Base-by-base conservation (phyloP, 2,888 invertebrate species). In the Dryocosmus kuriphilus region DNA sequence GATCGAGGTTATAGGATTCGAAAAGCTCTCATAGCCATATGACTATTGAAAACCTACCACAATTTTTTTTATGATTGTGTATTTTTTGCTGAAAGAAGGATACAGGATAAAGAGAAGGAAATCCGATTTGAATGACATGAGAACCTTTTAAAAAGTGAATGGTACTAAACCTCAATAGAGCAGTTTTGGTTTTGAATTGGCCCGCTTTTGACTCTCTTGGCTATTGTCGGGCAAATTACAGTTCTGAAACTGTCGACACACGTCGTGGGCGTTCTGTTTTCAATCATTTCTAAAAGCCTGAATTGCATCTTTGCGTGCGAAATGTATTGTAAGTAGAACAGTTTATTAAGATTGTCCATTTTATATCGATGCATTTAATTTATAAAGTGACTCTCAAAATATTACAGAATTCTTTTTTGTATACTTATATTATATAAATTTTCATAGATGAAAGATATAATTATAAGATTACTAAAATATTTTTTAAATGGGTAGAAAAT, bases 171-270 rank as follows among this genome's bases (percentile, higher is more conserved):
- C 85, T 85, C 85, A 85, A 84, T 83, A 81, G 83, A 83, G 78
- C 75, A 82, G 82, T 87, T 89, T 86, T 83, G 89, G 86, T 88
- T 87, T 88, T 87, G 88, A 90, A 90, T 90, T 90, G 90, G 90
- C 90, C 88, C 86, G 87, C 86, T 89, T 89, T 67, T 67, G 27
- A 67, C 67, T 46, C 67, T 41, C 74, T 80, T 76, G 65, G 63
- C 79, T 76, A 85, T 86, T 86, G 87, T 86, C 81, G 78, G 78
- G 81, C 78, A 87, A 88, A 90, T 89, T 89, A 87, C 82, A 85
- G 85, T 82, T 81, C 78, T 76, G 83, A 80, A 80, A 81, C 73
- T 79, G 79, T 73, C 63, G 85, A 77, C 88, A 88, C 88, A 89
- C 88, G 89, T 80, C 84, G 79, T 85, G 87, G 89, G 89, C 88